Evolutionary conservation across 2,113 vertebrate genomes (phyloP), one percentile per base, ranked within the genome.

Genomic region (Rhadina sibilatrix): DNA sequence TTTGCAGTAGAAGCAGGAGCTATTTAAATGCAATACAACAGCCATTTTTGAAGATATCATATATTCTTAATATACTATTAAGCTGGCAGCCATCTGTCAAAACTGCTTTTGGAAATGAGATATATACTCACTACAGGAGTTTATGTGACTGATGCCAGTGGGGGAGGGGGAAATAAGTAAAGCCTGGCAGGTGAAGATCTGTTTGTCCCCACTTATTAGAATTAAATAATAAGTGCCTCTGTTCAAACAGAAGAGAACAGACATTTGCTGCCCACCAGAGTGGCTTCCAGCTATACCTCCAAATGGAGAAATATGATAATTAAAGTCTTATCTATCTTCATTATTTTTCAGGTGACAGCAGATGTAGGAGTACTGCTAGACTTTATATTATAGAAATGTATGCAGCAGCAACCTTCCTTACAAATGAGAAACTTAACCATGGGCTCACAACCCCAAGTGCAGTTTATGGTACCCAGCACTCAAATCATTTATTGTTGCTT

Each of bases 281-380:
- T 14, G 23, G 75, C 78, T 94, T 91, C 64, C 57, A 96, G 76
- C 50, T 84, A 78, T 27, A 81, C 11, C 16, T 90, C 78, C 44
- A 92, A 95, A 94, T 38, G 18, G 18, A 69, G 66, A 84, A 71
- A 57, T 47, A 89, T 1, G 44, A 50, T 71, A 92, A 95, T 60
- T 90, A 57, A 71, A 89, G n/a, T 87, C 94, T 59, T 50, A 84
- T 56, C 12, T 2, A 65, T 72, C 65, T 91, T 94, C 76, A 87
- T 89, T 83, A 97, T 92, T 92, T 93, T 90, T 81, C 77, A 85
- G 13, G 6, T 92, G 72, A 96, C 84, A 94, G 91, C 80, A 89
- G 40, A 74, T 71, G 56, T 40, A n/a, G 65, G 27, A 72, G 33
- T 52, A 68, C 8, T 77, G 49, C 19, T 83, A 56, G 53, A 79